phyloP scores from a whole-genome alignment of 2,888 invertebrate species.

The Drosophila paranaensis region DNA sequence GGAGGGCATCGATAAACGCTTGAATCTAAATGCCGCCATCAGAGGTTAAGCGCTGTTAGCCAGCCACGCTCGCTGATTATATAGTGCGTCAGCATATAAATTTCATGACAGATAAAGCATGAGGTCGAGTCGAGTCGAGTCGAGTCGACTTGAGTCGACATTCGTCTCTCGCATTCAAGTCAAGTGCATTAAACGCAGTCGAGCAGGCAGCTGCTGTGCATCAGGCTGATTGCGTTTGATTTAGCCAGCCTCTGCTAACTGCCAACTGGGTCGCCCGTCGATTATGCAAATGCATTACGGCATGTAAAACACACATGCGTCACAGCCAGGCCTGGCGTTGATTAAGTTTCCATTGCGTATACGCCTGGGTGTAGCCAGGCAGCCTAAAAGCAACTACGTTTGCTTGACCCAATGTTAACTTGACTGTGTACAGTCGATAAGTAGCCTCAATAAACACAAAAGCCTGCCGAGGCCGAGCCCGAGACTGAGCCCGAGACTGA shows the following conservation, averaged over 20 bases:
- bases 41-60: slow-evolving; percentile 57
- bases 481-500: too few species aligned
- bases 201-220: slow-evolving; percentile 14
- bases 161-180: slow-evolving; percentile 7
- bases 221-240: slow-evolving; percentile 36
- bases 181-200: slow-evolving; percentile 18
- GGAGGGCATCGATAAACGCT: slow-evolving; percentile 51
- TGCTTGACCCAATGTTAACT: slow-evolving; percentile 45
- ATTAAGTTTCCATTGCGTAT: slow-evolving; percentile 35
- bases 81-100: slow-evolving; percentile 72
- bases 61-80: slow-evolving; percentile 59
- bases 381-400: slow-evolving; percentile 3
- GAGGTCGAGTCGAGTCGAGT: background rate
- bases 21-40: slow-evolving; percentile 64
- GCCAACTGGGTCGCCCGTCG: slow-evolving; percentile 24
- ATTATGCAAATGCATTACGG: slow-evolving; percentile 39
- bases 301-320: slow-evolving; percentile 1
- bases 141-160: background rate
- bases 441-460: slow-evolving; percentile 76
- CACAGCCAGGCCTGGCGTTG: slow-evolving; percentile 17
- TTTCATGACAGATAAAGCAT: slow-evolving; percentile 49
- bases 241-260: slow-evolving; percentile 7
- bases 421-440: slow-evolving; percentile 69
- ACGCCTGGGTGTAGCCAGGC: slow-evolving; percentile 16
- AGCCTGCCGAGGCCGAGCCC: slow-evolving; percentile 35